A percentile compares a stretch with the other conserved stretches of the same genome.
phyloP scores from a whole-genome alignment of 1,140 invertebrate genomes.

The Gonioctena quinquepunctata region DNA sequence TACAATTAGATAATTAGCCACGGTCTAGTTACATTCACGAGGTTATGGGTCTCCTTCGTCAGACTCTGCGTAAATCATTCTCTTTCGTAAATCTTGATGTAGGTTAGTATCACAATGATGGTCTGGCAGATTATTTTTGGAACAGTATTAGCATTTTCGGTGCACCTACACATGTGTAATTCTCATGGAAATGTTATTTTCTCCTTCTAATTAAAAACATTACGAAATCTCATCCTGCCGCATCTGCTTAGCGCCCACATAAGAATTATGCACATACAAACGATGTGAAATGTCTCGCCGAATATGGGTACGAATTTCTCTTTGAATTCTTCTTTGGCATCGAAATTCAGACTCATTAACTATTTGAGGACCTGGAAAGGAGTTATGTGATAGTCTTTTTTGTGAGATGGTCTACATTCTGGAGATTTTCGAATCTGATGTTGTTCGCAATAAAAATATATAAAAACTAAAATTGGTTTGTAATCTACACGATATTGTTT shows the following conservation, averaged over 20 bases:
- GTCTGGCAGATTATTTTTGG: neutral
- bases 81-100: conserved; percentile 4
- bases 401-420: neutral
- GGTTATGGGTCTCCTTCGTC: neutral
- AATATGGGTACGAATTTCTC: neutral
- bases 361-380: neutral
- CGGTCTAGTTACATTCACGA: neutral
- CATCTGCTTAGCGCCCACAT: neutral
- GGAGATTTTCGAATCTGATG: neutral
- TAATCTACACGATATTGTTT: too few species aligned
- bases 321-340: neutral
- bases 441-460: too few species aligned
- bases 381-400: neutral
- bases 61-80: neutral
- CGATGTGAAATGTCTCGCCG: neutral
- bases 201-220: neutral
- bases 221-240: neutral
- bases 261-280: neutral
- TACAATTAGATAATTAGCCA: neutral
- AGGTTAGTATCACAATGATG: conserved; percentile 4
- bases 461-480: too few species aligned
- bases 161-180: neutral
- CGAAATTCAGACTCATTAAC: neutral
- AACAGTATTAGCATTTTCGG: neutral
- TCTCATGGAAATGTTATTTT: neutral